These are phyloP conservation scores for Petrocephalus sullivani DNA, from an alignment of 2,797 vertebrate genomes.

Conservation along the genomic window DNA sequence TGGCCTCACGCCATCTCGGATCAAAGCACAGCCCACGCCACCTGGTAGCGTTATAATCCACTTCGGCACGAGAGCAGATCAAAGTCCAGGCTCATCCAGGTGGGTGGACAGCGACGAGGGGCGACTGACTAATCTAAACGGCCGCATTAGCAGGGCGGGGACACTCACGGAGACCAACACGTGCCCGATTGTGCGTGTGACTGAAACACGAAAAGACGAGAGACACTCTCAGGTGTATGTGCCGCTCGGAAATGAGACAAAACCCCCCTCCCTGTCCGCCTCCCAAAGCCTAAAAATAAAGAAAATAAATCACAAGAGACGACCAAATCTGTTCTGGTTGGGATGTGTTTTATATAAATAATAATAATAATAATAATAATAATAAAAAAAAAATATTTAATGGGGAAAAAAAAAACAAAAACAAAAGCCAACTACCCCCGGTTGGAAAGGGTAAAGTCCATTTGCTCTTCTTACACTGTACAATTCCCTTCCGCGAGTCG, in stretches of 20 bases:
- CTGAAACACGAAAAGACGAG: background rate
- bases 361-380: conserved; percentile 76
- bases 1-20: background rate
- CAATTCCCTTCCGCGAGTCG: conserved; percentile 54
- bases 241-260: background rate
- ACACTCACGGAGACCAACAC: conserved; percentile 13
- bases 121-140: background rate
- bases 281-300: background rate
- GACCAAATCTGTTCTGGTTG: conserved; percentile 49
- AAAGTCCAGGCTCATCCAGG: conserved; percentile 27
- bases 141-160: conserved; percentile 39
- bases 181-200: background rate
- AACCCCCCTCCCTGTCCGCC: background rate
- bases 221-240: background rate
- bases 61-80: conserved; percentile 5
- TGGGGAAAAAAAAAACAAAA: conserved; percentile 44
- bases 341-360: conserved; percentile 64
- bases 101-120: background rate
- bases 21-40: background rate
- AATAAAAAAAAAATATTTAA: conserved; percentile 71
- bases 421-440: conserved; percentile 2
- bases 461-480: background rate
- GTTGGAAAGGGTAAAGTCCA: conserved; percentile 15
- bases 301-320: conserved; percentile 23
- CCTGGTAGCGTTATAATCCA: background rate